Base-by-base conservation (phyloP, 2,113 vertebrate genomes). In the Apistogramma diplotaenia region DNA sequence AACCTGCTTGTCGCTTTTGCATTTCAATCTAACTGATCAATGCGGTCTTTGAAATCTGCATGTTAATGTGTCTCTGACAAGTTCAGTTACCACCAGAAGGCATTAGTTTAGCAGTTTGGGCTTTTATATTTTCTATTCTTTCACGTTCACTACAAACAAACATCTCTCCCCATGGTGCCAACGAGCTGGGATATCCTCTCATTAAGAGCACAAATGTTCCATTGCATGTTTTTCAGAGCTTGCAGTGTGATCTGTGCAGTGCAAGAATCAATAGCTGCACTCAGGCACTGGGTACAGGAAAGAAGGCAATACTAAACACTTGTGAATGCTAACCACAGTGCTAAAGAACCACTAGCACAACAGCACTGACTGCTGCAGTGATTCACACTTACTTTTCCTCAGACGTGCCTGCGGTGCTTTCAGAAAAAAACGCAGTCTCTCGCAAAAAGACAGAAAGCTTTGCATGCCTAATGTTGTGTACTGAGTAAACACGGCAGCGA, bases 21-120 rank as follows among this genome's bases (percentile, higher is more conserved):
- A 85, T 87, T 83, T 71, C 79, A 88, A 85, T 87, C 16, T 60
- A 86, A 84, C 9, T 55, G 54, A 88, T 91, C 77, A 15, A 74
- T 76, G 25, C 51, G 73, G 33, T 65, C 75, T 84, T 84, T 78
- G 25, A 81, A 77, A 83, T 71, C 21, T 79, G 59, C 40, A 61
- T 73, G 67, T 56, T 61, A 73, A 87, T 85, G 59, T 79, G 79
- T 85, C 61, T 35, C 51, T 61, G 67, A 74, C 19, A 76, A 60
- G 37, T 54, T 56, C 53, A 25, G 59, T 37, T 43, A 37, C 3
- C 57, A 76, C 16, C 56, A 79, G 29, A 71, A 75, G 23, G 16
- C 62, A 58, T 33, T 16, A 5, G 58, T 8, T 53, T 43, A 46
- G 8, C 31, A 46, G 59, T 76, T 54, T 71, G 4, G 35, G 40